Evolutionary conservation across 2,113 vertebrate species (phyloP), one percentile per base, ranked within the genome.

Genomic region (Actenoides lindsayi): DNA sequence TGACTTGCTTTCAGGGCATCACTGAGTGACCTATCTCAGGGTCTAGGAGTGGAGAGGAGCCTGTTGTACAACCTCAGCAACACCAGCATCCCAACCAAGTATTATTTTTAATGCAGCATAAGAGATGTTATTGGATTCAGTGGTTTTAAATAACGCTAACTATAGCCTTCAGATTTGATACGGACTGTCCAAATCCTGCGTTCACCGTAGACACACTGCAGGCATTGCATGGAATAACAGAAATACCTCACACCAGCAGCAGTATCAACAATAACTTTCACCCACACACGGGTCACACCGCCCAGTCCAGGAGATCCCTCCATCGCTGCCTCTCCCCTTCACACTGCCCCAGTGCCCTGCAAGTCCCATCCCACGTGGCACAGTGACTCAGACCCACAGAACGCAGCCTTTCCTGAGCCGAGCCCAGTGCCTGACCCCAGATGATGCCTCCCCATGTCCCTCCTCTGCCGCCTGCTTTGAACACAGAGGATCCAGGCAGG

Each of bases 201-300:
- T 6, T 79, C 57, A 9, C 59, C 30, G 18, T 2, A 51, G 56
- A 41, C 21, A 14, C 27, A 15, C n/a, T 25, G 60, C 16, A 21
- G 1, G 5, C 13, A 1, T 6, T 19, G 60, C 63, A 44, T 0
- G 0, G 77, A 81, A 13, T 16, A 71, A 74, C 3, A 2, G 53
- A 28, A 20, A 4, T 74, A 50, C n/a, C 23, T 57, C 10, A 53
- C 16, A 80, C 35, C 67, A 37, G 44, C 57, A 65, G 30, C 77
- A 33, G n/a, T 68, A 75, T 11, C 33, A 65, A 54, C 54, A 35
- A 15, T 20, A 46, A 30, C 67, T 56, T 89, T 28, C 13, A 78
- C 50, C 19, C 64, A 23, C 5, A 53, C 11, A 27, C 4, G 39
- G 21, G 75, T 64, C 62, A 39, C 1, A 0, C 28, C 0, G 0